These are phyloP conservation scores for Perithous albicinctus DNA, from an alignment of 2,888 invertebrate genomes.

Conservation along the genomic window DNA sequence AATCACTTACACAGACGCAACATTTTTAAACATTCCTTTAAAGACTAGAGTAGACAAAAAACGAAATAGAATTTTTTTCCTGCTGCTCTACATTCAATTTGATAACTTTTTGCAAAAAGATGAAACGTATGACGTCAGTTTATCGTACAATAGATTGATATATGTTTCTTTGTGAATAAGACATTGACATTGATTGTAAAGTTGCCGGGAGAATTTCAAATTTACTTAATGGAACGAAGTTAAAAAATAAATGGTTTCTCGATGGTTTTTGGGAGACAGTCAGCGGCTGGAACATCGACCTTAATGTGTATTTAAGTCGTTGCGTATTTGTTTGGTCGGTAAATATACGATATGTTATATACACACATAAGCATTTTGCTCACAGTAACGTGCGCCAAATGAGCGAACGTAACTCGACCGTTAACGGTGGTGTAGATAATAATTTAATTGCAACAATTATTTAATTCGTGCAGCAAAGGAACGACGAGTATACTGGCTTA, in stretches of 20 bases:
- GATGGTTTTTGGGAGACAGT: not conserved
- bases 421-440: slow-evolving; percentile 15
- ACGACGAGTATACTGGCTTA: slow-evolving; percentile 3
- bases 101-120: not conserved
- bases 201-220: not conserved
- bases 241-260: not conserved
- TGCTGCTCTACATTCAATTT: not conserved
- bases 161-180: not conserved
- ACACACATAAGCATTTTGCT: slow-evolving; percentile 15
- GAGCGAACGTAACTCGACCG: slow-evolving; percentile 17
- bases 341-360: slow-evolving; percentile 20
- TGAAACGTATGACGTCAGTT: not conserved
- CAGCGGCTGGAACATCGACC: slow-evolving; percentile 12
- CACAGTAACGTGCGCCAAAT: slow-evolving; percentile 14
- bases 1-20: too few species aligned
- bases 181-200: not conserved
- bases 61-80: not conserved
- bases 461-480: not conserved
- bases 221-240: not conserved
- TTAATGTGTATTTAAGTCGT: slow-evolving; percentile 24
- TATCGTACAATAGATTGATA: not conserved
- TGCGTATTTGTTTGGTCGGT: slow-evolving; percentile 26
- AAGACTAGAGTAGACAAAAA: not conserved
- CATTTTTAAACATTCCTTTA: not conserved
- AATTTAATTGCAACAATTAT: slow-evolving; percentile 33